Evolutionary conservation across 92 coral and sea anemone genomes (phyloP).

Genomic region (Parazoanthus swiftii): DNA sequence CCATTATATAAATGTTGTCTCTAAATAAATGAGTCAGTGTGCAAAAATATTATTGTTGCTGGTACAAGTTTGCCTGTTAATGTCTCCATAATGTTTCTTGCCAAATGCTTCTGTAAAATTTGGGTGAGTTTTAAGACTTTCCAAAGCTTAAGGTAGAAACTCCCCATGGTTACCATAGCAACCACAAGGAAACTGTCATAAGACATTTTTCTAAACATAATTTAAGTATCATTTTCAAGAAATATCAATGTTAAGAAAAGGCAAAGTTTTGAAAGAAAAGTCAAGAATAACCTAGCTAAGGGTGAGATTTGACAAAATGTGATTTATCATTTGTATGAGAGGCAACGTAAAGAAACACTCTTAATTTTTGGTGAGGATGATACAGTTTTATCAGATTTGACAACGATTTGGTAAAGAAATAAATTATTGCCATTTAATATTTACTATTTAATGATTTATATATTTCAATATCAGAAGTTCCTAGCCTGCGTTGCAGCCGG

Average conservation of each 20-base stretch:
- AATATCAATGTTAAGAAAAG: too few relatives aligned
- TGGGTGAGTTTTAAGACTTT: not conserved
- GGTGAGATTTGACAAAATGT: too few relatives aligned
- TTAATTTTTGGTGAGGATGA: too few relatives aligned
- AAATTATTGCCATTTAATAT: too few relatives aligned
- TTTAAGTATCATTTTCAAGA: not conserved
- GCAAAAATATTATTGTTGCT: conserved; percentile 14
- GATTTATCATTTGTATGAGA: too few relatives aligned
- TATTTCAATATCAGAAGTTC: too few relatives aligned
- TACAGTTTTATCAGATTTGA: too few relatives aligned
- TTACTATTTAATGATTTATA: too few relatives aligned
- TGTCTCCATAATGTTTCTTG: not conserved
- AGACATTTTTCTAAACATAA: not conserved
- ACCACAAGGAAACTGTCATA: conserved; percentile 5
- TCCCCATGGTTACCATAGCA: conserved; percentile 1
- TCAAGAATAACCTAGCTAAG: too few relatives aligned
- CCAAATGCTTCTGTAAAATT: not conserved
- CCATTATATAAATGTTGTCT: not conserved
- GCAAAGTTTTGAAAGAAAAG: not conserved
- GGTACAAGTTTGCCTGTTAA: not conserved
- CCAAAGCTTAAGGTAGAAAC: not conserved
- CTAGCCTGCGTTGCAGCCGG: too few relatives aligned
- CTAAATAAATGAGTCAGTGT: not conserved
- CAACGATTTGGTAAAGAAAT: too few relatives aligned
- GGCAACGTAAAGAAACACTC: too few relatives aligned